Evolutionary conservation across 2,888 invertebrate species (phyloP).

Genomic region (Noctua janthe): DNA sequence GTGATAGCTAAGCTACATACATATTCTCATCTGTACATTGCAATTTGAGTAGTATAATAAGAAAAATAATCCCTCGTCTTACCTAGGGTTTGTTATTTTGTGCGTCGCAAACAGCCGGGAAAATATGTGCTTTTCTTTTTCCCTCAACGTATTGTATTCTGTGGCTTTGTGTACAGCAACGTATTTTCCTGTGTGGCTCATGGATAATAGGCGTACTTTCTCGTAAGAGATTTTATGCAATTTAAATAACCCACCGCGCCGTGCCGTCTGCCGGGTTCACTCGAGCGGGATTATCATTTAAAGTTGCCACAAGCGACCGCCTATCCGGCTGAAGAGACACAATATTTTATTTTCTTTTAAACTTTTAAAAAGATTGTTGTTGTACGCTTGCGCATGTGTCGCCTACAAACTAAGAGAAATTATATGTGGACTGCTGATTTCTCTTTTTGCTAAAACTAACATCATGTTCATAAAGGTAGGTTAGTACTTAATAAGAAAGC

Average conservation of each 20-base stretch:
- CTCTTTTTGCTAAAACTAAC: not conserved
- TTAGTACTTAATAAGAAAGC: not conserved
- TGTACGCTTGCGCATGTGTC: not conserved
- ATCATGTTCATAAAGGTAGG: not conserved
- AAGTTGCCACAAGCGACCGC: constrained; percentile 44
- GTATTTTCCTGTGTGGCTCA: constrained; percentile 43
- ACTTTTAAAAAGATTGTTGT: constrained; percentile 1
- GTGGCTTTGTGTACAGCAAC: constrained; percentile 29
- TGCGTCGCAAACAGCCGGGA: constrained; percentile 3
- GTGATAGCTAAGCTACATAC: constrained; percentile 3
- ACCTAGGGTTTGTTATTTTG: constrained; percentile 27
- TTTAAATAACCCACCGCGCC: constrained; percentile 53
- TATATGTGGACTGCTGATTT: not conserved
- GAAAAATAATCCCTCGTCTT: constrained; percentile 13
- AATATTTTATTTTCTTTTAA: constrained; percentile 42
- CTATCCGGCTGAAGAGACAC: constrained; percentile 16
- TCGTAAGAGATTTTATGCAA: constrained; percentile 59
- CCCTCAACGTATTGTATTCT: constrained; percentile 23
- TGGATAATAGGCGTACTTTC: constrained; percentile 54
- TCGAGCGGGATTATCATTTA: constrained; percentile 57
- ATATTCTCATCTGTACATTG: constrained; percentile 8
- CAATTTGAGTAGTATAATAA: constrained; percentile 1
- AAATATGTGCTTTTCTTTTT: constrained; percentile 22
- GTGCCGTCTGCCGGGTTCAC: constrained; percentile 34
- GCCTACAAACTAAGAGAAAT: not conserved